A percentile compares a stretch with the other conserved stretches of the same genome.
phyloP scores from a whole-genome alignment of 2,888 invertebrate species.

The Pachliopta kotzebuea region DNA sequence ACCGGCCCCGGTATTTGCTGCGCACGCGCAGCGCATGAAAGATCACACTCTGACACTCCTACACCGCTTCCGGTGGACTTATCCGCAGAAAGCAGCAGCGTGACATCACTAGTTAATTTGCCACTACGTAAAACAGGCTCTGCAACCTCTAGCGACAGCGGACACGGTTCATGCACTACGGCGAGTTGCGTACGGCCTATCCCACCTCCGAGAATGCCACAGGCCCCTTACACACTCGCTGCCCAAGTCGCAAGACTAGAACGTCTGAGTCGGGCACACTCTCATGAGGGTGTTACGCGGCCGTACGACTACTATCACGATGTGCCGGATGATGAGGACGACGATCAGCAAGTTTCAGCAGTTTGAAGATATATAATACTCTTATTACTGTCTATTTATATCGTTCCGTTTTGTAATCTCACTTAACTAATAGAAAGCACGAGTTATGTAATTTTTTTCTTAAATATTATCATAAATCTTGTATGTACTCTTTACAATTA shows the following conservation, averaged over 20 bases:
- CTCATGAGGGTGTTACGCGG: constrained; percentile 91
- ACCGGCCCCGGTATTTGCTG: constrained; percentile 72
- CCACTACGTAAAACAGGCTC: constrained; percentile 94
- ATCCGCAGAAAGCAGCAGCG: constrained; percentile 96
- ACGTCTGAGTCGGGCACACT: constrained; percentile 90
- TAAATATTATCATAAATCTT: constrained; percentile 52
- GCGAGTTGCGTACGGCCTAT: constrained; percentile 82
- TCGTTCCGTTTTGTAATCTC: constrained; percentile 76
- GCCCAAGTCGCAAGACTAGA: constrained; percentile 92
- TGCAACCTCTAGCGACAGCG: constrained; percentile 95
- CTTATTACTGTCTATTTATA: constrained; percentile 71
- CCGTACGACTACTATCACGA: constrained; percentile 85
- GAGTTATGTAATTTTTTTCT: constrained; percentile 67
- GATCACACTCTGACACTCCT: constrained; percentile 94
- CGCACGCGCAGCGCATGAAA: constrained; percentile 87
- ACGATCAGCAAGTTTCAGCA: constrained; percentile 77
- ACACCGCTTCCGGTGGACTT: constrained; percentile 92
- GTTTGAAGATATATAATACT: constrained; percentile 67
- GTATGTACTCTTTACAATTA: constrained; percentile 74
- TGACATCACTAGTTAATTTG: constrained; percentile 94
- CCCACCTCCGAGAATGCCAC: constrained; percentile 84
- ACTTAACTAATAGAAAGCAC: constrained; percentile 75
- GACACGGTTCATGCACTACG: constrained; percentile 88
- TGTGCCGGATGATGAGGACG: constrained; percentile 74
- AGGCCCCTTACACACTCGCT: constrained; percentile 91